Percentiles rank a stretch among this genome's conserved stretches.
These are phyloP conservation scores for Zaprionus bogoriensis DNA, from an alignment of 2,888 invertebrate species.

Conservation along the genomic window DNA sequence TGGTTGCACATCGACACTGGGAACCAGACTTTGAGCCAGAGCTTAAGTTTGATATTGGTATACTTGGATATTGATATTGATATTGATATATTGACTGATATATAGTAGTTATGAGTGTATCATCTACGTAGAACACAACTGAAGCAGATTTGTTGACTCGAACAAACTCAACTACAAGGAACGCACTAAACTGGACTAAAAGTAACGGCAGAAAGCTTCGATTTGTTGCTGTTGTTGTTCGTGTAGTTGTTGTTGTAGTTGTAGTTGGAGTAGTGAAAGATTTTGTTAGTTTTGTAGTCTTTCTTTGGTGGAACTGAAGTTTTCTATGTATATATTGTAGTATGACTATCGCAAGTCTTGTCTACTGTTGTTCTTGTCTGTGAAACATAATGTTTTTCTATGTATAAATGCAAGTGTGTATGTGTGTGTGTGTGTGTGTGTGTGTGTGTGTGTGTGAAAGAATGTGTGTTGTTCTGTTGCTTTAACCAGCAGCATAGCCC, in stretches of 20 bases:
- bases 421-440: constrained; percentile 17
- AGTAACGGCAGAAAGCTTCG: constrained; percentile 67
- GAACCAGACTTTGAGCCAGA: constrained; percentile 37
- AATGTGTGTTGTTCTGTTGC: constrained; percentile 12
- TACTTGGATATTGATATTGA: constrained; percentile 3
- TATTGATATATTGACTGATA: constrained; percentile 18
- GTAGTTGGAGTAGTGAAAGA: too few species aligned
- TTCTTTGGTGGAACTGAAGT: constrained; percentile 15
- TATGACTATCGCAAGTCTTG: neutral
- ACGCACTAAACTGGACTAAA: constrained; percentile 68
- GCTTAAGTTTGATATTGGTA: too few species aligned
- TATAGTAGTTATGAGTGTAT: constrained; percentile 34
- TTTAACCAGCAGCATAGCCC: constrained; percentile 38
- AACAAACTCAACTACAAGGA: constrained; percentile 72
- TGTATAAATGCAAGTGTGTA: too few species aligned
- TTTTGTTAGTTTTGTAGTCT: constrained; percentile 25
- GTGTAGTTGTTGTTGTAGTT: constrained; percentile 13
- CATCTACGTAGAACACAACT: constrained; percentile 67
- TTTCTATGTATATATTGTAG: neutral
- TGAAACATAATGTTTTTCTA: too few species aligned
- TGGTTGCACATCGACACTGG: constrained; percentile 34
- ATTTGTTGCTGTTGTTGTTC: constrained; percentile 9
- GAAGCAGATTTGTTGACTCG: constrained; percentile 50
- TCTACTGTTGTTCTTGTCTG: neutral
- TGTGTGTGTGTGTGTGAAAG: constrained; percentile 18